Conservation (phyloP, 2,888 invertebrate species). For the Malachius bipustulatus region DNA sequence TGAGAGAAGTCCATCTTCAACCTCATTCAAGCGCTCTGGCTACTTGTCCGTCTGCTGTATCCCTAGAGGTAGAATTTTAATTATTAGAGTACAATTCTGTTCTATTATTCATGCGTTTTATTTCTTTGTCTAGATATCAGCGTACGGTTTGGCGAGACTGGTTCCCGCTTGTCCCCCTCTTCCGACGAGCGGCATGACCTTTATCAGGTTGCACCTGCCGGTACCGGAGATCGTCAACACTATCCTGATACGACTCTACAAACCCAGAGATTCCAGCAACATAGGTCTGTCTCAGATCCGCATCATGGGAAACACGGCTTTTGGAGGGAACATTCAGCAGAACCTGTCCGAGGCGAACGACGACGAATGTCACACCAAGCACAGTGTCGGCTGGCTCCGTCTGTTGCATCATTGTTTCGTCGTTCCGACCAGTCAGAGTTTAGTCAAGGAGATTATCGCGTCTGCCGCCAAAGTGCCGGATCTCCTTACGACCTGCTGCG, state of each 20-base stretch:
- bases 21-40: conserved; percentile 76
- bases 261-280: conserved; percentile 80
- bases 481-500: conserved; percentile 58
- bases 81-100: no score
- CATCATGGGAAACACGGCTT: conserved; percentile 74
- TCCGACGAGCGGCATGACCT: conserved; percentile 76
- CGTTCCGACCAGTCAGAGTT: conserved; percentile 31
- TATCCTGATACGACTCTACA: conserved; percentile 61
- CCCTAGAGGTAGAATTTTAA: conserved; percentile 60
- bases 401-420: conserved; percentile 70
- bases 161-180: conserved; percentile 78
- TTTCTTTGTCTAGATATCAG: conserved; percentile 38
- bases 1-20: conserved; percentile 79
- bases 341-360: conserved; percentile 35
- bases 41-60: conserved; percentile 80
- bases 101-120: background rate
- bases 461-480: conserved; percentile 55
- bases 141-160: conserved; percentile 64
- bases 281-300: conserved; percentile 81
- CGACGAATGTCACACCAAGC: conserved; percentile 43
- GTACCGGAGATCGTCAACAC: conserved; percentile 77
- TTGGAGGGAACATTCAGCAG: conserved; percentile 43
- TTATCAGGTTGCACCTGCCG: conserved; percentile 70
- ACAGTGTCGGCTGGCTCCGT: conserved; percentile 61
- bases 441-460: conserved; percentile 34